Evolutionary conservation across 2,888 invertebrate species (phyloP), one percentile per base, ranked within the genome.

Genomic region (Dolichopus griseipennis): DNA sequence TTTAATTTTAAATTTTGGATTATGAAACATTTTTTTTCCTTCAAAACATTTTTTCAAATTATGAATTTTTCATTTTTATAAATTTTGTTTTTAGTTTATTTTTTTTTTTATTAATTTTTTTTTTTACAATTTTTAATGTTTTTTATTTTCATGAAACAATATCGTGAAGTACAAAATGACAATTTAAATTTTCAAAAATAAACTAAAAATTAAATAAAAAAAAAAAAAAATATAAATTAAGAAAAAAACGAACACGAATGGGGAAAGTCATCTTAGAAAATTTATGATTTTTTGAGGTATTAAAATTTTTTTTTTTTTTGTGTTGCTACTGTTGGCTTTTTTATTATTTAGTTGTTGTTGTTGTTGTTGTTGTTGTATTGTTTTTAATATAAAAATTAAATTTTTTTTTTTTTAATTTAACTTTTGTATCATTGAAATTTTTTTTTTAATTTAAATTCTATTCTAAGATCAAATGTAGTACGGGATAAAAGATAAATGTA

Each of bases 211-310:
- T 18, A 52, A 52, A 18, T 18, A 52, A 18, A 52, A n/a, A 52
- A 18, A 52, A 52, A 52, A 12, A 18, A n/a, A 27, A n/a, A n/a
- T n/a, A n/a, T n/a, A n/a, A n/a, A n/a, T n/a, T n/a, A n/a, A n/a
- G n/a, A n/a, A 52, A 52, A 18, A 52, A n/a, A 18, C 1, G 18
- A 18, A 52, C 52, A 52, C 15, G n/a, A 52, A n/a, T 52, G 52
- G 52, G 52, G 52, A 52, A 52, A 52, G 52, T 52, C 52, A 52
- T 52, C 52, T 52, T 52, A n/a, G 52, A 52, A 52, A 52, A 52
- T 52, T 52, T 52, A 52, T 52, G 52, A 52, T 18, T 52, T 27
- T 52, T n/a, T 52, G 52, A 52, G 52, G 52, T 52, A 12, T 52
- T 52, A 52, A 52, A 52, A 3, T 12, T 18, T 15, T 18, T 52